Conservation (phyloP, 2,888 invertebrate genomes). For the Caenorhabditis angaria region DNA sequence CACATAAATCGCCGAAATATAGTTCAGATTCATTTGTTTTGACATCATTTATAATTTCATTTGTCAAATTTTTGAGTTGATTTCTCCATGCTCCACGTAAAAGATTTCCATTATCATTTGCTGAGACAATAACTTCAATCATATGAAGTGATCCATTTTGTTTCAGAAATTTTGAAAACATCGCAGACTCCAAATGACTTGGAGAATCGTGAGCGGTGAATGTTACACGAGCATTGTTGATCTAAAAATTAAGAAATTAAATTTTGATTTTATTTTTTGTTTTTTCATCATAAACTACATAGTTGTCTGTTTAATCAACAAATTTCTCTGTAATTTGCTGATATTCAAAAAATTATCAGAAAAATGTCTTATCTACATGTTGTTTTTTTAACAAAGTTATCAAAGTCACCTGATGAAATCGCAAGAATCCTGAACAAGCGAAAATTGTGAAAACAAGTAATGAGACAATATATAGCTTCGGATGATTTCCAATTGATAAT, state of each 20-base stretch:
- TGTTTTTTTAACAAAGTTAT: background rate
- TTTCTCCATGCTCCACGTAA: conserved; percentile 35
- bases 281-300: too few species aligned
- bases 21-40: conserved; percentile 5
- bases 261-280: background rate
- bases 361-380: conserved; percentile 1
- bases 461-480: conserved; percentile 48
- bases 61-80: conserved; percentile 38
- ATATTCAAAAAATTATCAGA: background rate
- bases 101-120: conserved; percentile 49
- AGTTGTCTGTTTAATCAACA: background rate
- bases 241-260: conserved; percentile 29
- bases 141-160: conserved; percentile 62
- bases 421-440: conserved; percentile 54
- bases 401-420: conserved; percentile 63
- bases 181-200: conserved; percentile 50
- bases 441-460: conserved; percentile 43
- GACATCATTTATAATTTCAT: conserved; percentile 31
- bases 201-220: conserved; percentile 60
- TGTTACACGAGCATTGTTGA: conserved; percentile 61
- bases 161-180: conserved; percentile 54
- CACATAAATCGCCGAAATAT: conserved; percentile 52
- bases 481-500: conserved; percentile 54
- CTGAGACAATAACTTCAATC: conserved; percentile 56
- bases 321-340: conserved; percentile 4